Conservation (phyloP, 2,797 vertebrate genomes). For the Chlorospingus flavigularis region DNA sequence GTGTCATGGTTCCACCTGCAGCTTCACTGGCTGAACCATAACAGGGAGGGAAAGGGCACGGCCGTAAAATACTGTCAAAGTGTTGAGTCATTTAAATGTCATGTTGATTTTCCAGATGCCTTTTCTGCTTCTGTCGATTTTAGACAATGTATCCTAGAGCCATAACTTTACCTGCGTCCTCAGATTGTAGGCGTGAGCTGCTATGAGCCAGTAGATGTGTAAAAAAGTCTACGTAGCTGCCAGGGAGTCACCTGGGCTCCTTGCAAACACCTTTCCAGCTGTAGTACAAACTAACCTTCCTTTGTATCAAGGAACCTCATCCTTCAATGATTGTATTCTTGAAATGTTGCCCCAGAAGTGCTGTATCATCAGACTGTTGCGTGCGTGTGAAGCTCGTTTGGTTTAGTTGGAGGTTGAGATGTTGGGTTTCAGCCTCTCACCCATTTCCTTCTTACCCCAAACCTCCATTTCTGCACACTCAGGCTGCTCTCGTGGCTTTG, state of each 20-base stretch:
- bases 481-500: not conserved
- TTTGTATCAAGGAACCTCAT: constrained; percentile 59
- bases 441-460: not conserved
- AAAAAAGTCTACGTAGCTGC: constrained; percentile 5
- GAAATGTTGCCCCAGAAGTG: constrained; percentile 23
- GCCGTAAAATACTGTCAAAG: not conserved
- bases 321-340: constrained; percentile 6
- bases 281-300: constrained; percentile 40
- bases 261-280: not conserved
- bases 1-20: not conserved
- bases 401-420: not conserved
- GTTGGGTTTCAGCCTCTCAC: not conserved
- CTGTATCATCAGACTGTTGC: not conserved
- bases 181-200: constrained; percentile 62
- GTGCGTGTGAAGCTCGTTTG: not conserved
- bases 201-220: constrained; percentile 62
- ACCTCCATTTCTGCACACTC: not conserved
- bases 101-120: constrained; percentile 40
- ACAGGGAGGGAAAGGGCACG: not conserved
- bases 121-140: constrained; percentile 57
- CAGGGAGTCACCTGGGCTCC: not conserved
- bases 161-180: constrained; percentile 60
- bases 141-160: constrained; percentile 64
- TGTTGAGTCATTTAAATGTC: constrained; percentile 47
- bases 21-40: not conserved